Conservation (phyloP, 2,113 vertebrate species). For the Phycodurus eques region DNA sequence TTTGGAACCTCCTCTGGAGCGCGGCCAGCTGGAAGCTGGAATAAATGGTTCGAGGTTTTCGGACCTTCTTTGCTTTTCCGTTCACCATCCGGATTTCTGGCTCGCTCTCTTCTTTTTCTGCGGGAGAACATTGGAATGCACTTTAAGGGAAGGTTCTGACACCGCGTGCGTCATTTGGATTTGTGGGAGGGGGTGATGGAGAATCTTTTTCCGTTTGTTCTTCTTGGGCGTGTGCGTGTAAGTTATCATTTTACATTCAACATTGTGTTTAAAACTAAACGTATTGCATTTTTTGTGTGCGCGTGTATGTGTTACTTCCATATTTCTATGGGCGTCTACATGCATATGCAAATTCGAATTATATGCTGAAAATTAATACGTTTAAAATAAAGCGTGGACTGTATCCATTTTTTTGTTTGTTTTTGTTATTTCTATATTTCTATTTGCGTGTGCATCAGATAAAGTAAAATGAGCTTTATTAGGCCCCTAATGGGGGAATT, state of each 20-base stretch:
- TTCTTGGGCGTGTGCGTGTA: not conserved
- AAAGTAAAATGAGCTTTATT: not conserved
- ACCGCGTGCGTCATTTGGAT: not conserved
- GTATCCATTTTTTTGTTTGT: too few relatives aligned
- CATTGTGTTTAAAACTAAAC: not conserved
- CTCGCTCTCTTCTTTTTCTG: slow-evolving; percentile 95
- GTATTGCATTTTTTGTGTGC: not conserved
- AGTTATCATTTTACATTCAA: not conserved
- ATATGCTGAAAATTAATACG: not conserved
- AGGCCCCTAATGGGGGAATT: not conserved
- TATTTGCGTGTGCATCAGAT: not conserved
- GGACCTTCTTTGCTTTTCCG: slow-evolving; percentile 97
- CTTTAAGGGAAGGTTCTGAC: not conserved
- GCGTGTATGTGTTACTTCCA: not conserved
- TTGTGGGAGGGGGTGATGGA: not conserved
- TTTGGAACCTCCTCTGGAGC: slow-evolving; percentile 93
- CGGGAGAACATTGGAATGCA: slow-evolving; percentile 36
- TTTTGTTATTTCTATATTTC: not conserved
- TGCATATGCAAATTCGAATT: not conserved
- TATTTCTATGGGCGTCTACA: not conserved
- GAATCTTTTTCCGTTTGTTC: not conserved
- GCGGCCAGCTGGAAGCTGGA: slow-evolving; percentile 98
- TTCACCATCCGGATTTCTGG: slow-evolving; percentile 96
- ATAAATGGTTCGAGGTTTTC: slow-evolving; percentile 97
- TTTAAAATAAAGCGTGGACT: too few relatives aligned